These are phyloP conservation scores for Lasiommata megera DNA, from an alignment of 2,888 invertebrate genomes.

Conservation along the genomic window DNA sequence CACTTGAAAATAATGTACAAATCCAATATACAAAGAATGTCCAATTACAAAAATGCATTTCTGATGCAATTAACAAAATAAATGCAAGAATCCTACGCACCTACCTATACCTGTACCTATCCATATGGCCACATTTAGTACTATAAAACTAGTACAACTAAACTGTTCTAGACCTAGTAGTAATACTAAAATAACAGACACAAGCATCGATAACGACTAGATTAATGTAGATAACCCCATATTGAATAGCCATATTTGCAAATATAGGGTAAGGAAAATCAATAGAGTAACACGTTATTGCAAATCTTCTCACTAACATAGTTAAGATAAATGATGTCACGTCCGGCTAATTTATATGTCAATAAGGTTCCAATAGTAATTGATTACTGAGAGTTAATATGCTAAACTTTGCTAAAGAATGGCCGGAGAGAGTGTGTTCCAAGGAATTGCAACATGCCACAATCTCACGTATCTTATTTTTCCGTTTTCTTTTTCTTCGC, in stretches of 20 bases:
- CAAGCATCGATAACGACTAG: background rate
- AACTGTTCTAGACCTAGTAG: too few species aligned
- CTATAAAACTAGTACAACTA: background rate
- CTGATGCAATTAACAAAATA: too few species aligned
- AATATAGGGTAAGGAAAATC: background rate
- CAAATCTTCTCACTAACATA: slow-evolving; percentile 6
- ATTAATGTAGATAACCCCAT: background rate
- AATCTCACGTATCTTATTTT: slow-evolving; percentile 19
- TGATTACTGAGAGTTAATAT: slow-evolving; percentile 13
- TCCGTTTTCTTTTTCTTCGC: slow-evolving; percentile 18
- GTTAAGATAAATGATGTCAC: slow-evolving; percentile 17
- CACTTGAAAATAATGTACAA: too few species aligned
- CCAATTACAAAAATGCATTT: too few species aligned
- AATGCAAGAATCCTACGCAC: too few species aligned
- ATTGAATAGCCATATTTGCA: background rate
- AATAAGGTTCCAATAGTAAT: slow-evolving; percentile 16
- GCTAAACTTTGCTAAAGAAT: slow-evolving; percentile 18
- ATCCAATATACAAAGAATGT: too few species aligned
- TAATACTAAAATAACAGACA: background rate
- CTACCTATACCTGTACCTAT: too few species aligned
- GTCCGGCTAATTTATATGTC: slow-evolving; percentile 15
- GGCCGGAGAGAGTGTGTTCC: slow-evolving; percentile 19
- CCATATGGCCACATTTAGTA: too few species aligned
- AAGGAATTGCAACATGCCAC: slow-evolving; percentile 18
- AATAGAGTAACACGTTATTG: background rate